Evolutionary conservation across 2,113 vertebrate species (phyloP).

Genomic region (Sialia sialis): DNA sequence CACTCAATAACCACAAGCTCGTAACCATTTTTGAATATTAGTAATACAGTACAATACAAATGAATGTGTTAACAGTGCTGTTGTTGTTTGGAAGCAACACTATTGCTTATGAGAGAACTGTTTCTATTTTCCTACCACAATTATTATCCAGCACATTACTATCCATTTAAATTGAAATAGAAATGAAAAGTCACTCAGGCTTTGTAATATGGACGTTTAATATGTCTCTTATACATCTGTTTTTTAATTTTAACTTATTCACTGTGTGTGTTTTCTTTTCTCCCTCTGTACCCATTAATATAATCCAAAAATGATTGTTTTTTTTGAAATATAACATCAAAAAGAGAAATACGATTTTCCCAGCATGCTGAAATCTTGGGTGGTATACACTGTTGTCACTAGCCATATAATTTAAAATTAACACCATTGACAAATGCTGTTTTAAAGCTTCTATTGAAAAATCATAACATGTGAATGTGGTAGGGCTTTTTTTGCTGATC

Average conservation of each 20-base stretch:
- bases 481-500: background rate
- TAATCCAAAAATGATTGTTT: background rate
- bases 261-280: background rate
- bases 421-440: background rate
- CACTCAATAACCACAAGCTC: conserved; percentile 11
- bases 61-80: background rate
- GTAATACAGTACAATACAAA: conserved; percentile 15
- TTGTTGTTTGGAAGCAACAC: conserved; percentile 7
- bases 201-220: background rate
- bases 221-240: background rate
- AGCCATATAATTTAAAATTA: conserved; percentile 34
- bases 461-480: background rate
- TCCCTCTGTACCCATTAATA: background rate
- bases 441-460: conserved; percentile 26
- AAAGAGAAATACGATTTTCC: background rate
- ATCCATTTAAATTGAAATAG: conserved; percentile 25
- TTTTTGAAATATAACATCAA: conserved; percentile 12
- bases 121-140: conserved; percentile 14
- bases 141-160: conserved; percentile 11
- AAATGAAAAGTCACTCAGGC: background rate
- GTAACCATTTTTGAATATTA: background rate
- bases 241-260: background rate
- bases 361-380: conserved; percentile 2
- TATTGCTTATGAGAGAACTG: background rate
- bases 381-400: conserved; percentile 16